Evolutionary conservation across 53 echinoderm and acorn worm genomes (phyloP).

Genomic region (Patiria pectinifera): DNA sequence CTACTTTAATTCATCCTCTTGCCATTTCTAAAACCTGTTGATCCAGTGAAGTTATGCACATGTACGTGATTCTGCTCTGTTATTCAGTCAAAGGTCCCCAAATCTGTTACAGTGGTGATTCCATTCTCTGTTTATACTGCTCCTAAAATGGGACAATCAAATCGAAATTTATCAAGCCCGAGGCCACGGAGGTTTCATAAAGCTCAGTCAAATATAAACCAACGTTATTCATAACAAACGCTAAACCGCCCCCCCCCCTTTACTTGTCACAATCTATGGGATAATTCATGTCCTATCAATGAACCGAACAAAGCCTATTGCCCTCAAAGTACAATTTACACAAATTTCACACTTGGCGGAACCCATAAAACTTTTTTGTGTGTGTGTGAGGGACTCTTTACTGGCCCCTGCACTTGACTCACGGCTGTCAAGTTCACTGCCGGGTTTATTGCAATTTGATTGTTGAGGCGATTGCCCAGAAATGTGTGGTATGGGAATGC

Average conservation of each 20-base stretch:
- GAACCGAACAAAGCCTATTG: neutral
- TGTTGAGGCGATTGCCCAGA: neutral
- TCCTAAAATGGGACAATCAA: neutral
- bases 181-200: neutral
- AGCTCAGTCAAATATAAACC: constrained; percentile 10
- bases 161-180: neutral
- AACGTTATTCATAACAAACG: neutral
- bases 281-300: constrained; percentile 34
- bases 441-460: constrained; percentile 44
- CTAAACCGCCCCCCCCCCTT: no score
- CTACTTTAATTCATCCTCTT: neutral
- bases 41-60: no score
- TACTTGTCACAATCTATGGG: neutral
- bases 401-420: constrained; percentile 13
- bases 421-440: neutral
- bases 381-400: neutral
- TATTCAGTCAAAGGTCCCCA: no score
- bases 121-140: neutral
- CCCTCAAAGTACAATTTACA: constrained; percentile 23
- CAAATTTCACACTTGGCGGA: constrained; percentile 21
- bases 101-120: no score
- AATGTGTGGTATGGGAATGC: neutral
- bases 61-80: no score
- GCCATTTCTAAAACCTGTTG: neutral
- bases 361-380: neutral